These are phyloP conservation scores for Gila orcuttii DNA, from an alignment of 2,113 vertebrate species.

Conservation along the genomic window DNA sequence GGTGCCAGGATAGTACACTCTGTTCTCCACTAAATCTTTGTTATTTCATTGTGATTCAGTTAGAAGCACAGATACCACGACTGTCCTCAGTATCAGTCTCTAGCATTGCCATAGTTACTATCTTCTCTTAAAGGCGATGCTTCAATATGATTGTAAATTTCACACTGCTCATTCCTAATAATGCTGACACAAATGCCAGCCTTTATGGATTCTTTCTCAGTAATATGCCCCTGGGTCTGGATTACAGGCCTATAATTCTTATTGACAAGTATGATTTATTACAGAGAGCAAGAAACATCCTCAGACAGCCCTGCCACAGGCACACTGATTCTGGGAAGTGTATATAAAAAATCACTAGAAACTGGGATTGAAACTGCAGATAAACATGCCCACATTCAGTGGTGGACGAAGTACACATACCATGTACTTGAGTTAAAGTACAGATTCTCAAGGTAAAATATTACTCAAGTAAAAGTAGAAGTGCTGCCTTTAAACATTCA, in stretches of 20 bases:
- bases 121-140: background rate
- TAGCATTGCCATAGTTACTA: constrained; percentile 47
- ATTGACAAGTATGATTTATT: constrained; percentile 47
- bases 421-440: too few relatives aligned
- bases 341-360: background rate
- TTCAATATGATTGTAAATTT: constrained; percentile 46
- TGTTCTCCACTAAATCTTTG: constrained; percentile 33
- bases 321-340: constrained; percentile 7
- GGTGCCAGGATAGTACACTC: constrained; percentile 13
- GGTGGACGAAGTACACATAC: too few relatives aligned
- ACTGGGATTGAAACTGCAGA: background rate
- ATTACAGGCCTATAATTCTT: constrained; percentile 46
- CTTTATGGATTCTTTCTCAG: constrained; percentile 48
- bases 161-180: constrained; percentile 45
- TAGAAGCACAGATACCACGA: constrained; percentile 13
- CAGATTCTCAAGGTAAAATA: too few relatives aligned
- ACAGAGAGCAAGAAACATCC: constrained; percentile 3
- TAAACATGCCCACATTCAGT: background rate
- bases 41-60: constrained; percentile 23
- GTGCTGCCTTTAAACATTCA: too few relatives aligned
- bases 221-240: constrained; percentile 43
- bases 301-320: background rate
- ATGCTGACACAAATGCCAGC: constrained; percentile 52
- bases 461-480: too few relatives aligned
- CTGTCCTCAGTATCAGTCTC: background rate